Evolutionary conservation across 1,140 invertebrate species (phyloP), one percentile per base, ranked within the genome.

Genomic region (Bilobella aurantiaca): DNA sequence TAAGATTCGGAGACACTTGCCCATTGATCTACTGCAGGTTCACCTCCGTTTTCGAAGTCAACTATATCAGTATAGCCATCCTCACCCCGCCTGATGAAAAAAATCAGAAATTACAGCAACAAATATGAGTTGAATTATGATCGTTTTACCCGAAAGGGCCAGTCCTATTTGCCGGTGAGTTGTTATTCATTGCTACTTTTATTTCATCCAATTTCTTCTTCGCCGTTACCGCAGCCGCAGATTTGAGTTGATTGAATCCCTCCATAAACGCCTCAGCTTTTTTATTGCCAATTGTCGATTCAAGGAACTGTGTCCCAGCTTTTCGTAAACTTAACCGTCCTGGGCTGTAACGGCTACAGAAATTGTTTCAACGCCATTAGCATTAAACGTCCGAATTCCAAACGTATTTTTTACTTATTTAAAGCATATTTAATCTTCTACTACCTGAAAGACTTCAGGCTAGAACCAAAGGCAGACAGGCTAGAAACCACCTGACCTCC

Each of bases 151-250:
- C 67, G 47, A 73, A 73, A 1, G 71, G 67, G 29, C 72, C 72
- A 67, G 66, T 70, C 31, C 65, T 65, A 61, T 67, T 66, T 46
- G 67, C 85, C 0, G 90, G 89, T 28, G 89, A 91, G n/a, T 85
- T n/a, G n/a, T n/a, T 86, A 63, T 87, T 90, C 0, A 95, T 92
- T 14, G 89, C 90, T 76, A 92, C 91, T 76, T 94, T 94, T 74
- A 96, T 87, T 78, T 94, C 91, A 74, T 92, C 91, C 65, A 94
- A 86, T 75, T 94, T 95, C 72, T 90, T 91, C 16, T 85, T 89
- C 63, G 93, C 84, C 42, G 86, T 87, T 23, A 83, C 91, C 1
- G 91, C 90, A 0, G 90, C 91, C 0, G 63, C 68, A 31, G 86
- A 89, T 76, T 91, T 91, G 21, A 92, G 80, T 74, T 87, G 90